Conservation (phyloP, 2,113 vertebrate species). For the Ageneiosus marmoratus region DNA sequence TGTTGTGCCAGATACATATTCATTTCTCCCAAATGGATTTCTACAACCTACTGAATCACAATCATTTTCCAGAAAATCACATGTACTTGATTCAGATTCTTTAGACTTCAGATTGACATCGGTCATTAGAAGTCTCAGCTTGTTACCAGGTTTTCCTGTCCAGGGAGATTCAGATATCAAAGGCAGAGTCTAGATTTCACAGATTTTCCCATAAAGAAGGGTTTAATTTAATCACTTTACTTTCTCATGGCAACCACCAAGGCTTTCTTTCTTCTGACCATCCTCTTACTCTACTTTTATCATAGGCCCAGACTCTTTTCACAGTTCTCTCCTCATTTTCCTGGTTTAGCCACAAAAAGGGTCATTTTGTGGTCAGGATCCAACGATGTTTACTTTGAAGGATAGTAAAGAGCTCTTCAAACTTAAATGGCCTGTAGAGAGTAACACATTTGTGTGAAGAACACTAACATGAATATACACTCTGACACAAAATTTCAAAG, state of each 20-base stretch:
- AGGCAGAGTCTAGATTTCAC: neutral
- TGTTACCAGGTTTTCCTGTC: neutral
- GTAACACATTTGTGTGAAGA: conserved; percentile 1
- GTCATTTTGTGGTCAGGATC: neutral
- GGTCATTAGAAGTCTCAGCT: neutral
- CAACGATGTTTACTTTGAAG: conserved; percentile 24
- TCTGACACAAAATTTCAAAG: conserved; percentile 10
- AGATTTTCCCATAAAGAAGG: neutral
- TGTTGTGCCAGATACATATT: neutral
- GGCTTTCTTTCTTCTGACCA: conserved; percentile 23
- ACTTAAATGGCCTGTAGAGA: conserved; percentile 13
- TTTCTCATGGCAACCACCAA: conserved; percentile 29
- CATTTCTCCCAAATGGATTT: neutral
- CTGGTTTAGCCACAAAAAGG: neutral
- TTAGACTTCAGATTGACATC: neutral
- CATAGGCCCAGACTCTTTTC: conserved; percentile 1
- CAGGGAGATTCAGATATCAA: conserved; percentile 10
- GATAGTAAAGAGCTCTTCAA: conserved; percentile 4
- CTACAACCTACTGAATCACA: neutral
- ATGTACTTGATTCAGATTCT: neutral
- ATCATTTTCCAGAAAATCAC: neutral
- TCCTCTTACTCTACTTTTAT: conserved; percentile 3
- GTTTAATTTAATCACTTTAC: neutral
- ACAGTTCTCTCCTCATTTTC: conserved; percentile 30
- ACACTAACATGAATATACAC: neutral